Evolutionary conservation across 1,140 invertebrate genomes (phyloP).

Genomic region (Drosophila littoralis): DNA sequence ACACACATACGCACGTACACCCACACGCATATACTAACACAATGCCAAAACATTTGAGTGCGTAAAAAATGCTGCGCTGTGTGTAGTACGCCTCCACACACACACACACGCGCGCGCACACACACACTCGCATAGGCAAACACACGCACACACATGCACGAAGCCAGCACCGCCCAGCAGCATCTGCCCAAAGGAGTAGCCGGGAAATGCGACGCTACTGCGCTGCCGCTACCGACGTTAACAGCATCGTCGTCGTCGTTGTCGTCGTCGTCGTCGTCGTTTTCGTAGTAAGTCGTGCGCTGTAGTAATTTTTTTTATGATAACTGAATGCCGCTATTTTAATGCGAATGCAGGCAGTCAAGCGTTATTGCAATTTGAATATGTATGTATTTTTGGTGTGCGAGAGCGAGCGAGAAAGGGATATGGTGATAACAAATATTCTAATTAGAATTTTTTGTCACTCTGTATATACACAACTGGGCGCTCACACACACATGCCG

Average conservation of each 20-base stretch:
- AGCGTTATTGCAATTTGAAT: constrained; percentile 42
- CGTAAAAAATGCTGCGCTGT: constrained; percentile 54
- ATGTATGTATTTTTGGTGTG: constrained; percentile 5
- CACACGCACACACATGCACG: neutral
- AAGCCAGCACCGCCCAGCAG: constrained; percentile 15
- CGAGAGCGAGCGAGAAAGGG: neutral
- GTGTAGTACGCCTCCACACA: constrained; percentile 44
- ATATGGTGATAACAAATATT: constrained; percentile 66
- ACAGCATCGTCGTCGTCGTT: constrained; percentile 21
- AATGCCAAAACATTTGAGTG: constrained; percentile 48
- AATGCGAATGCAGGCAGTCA: constrained; percentile 30
- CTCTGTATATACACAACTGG: constrained; percentile 72
- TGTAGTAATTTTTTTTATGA: constrained; percentile 67
- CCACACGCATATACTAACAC: constrained; percentile 25
- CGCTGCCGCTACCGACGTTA: constrained; percentile 37
- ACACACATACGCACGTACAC: neutral
- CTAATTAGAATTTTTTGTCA: constrained; percentile 75
- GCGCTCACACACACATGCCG: constrained; percentile 31
- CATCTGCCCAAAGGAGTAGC: constrained; percentile 57
- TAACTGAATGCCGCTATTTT: constrained; percentile 44
- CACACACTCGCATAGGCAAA: constrained; percentile 22
- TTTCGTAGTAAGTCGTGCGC: constrained; percentile 74
- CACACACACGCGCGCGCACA: constrained; percentile 34
- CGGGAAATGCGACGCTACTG: constrained; percentile 56
- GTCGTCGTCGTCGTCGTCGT: constrained; percentile 57